These are phyloP conservation scores for Parazoanthus darwini DNA, from an alignment of 92 coral and sea anemone species.

Conservation along the genomic window DNA sequence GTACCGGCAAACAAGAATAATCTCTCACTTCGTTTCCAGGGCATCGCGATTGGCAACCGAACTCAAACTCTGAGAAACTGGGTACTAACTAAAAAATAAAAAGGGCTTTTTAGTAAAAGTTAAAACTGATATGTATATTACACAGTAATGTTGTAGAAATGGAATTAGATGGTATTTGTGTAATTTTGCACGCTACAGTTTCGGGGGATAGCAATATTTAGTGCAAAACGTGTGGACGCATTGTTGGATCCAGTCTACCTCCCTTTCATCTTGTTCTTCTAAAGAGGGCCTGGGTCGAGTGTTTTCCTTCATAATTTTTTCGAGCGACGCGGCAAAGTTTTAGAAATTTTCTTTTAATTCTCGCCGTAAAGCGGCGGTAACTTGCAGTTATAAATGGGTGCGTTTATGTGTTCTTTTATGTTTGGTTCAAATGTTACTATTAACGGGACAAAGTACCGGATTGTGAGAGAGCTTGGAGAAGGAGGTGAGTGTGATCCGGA, in stretches of 20 bases:
- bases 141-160: no score
- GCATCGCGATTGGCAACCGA: no score
- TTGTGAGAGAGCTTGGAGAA: constrained; percentile 94
- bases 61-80: no score
- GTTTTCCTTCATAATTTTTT: not conserved
- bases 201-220: no score
- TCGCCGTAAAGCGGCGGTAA: not conserved
- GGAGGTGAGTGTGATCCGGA: constrained; percentile 67
- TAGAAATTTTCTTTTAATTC: not conserved
- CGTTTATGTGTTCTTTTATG: constrained; percentile 47
- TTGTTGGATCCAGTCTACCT: not conserved
- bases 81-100: no score
- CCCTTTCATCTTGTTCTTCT: not conserved
- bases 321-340: not conserved
- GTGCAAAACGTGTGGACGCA: no score
- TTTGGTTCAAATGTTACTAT: constrained; percentile 67
- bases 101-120: no score
- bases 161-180: no score
- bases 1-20: no score
- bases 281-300: constrained; percentile 30
- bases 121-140: no score
- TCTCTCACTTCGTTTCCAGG: no score
- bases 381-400: constrained; percentile 41
- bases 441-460: constrained; percentile 83
- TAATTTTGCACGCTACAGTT: no score